phyloP scores from a whole-genome alignment of 2,888 invertebrate species.

The Aromia moschata region DNA sequence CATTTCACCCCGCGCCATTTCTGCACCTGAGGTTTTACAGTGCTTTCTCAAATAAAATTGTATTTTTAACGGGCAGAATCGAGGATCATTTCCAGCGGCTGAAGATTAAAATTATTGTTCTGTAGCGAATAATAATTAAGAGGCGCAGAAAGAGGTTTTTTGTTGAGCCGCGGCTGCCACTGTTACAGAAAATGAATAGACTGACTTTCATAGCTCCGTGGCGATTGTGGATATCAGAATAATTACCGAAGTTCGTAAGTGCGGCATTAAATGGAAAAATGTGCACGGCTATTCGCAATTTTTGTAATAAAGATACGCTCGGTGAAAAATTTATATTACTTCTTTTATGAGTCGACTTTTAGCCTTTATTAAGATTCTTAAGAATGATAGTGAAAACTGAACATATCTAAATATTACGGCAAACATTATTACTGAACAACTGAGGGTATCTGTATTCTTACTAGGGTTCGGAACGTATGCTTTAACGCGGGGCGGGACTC shows the following conservation, averaged over 20 bases:
- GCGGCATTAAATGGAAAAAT: constrained; percentile 8
- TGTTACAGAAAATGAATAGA: constrained; percentile 7
- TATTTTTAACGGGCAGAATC: constrained; percentile 12
- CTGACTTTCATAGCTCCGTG: background rate
- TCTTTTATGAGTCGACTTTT: too few species aligned
- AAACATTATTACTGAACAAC: too few species aligned
- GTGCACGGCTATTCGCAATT: too few species aligned
- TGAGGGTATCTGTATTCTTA: too few species aligned
- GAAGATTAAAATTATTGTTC: constrained; percentile 19
- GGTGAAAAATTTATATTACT: too few species aligned
- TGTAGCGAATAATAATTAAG: constrained; percentile 7
- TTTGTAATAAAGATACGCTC: too few species aligned
- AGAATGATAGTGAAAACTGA: too few species aligned
- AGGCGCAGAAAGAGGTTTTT: background rate
- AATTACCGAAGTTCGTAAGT: background rate
- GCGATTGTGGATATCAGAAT: background rate
- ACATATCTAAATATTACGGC: too few species aligned
- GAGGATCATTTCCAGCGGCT: constrained; percentile 18
- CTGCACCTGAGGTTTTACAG: background rate
- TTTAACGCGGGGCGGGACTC: too few species aligned
- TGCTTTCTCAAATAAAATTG: background rate
- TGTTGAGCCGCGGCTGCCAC: constrained; percentile 3
- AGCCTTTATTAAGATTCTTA: too few species aligned
- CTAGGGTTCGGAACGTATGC: too few species aligned
- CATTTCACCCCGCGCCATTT: background rate